A percentile compares a stretch with the other conserved stretches of the same genome.
Conservation (phyloP, 2,113 vertebrate genomes). For the Hippoglossus stenolepis region DNA sequence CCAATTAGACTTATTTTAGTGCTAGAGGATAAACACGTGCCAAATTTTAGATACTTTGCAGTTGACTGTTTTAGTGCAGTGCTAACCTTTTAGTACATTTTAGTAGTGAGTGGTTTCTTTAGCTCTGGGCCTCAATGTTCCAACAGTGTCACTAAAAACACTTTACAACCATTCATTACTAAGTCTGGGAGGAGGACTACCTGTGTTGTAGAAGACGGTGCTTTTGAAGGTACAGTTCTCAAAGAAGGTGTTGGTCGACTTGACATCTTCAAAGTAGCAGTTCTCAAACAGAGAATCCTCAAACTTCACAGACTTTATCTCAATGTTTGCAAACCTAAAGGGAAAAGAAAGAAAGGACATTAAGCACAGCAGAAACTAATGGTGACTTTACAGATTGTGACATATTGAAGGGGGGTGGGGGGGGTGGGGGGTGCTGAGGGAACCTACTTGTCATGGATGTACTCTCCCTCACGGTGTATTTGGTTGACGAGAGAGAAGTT, state of each 20-base stretch:
- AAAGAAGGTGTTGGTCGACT: slow-evolving; percentile 92
- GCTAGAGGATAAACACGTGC: too few species aligned
- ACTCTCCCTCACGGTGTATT: slow-evolving; percentile 91
- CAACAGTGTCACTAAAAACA: background rate
- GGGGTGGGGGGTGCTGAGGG: background rate
- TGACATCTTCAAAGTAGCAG: slow-evolving; percentile 96
- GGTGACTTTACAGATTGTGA: background rate
- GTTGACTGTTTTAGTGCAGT: too few species aligned
- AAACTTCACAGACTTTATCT: slow-evolving; percentile 94
- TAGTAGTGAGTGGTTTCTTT: too few species aligned
- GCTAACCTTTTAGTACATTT: too few species aligned
- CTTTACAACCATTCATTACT: background rate
- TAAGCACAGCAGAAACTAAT: background rate
- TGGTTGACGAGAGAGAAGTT: slow-evolving; percentile 98
- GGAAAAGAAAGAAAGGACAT: slow-evolving; percentile 1
- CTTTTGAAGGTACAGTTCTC: slow-evolving; percentile 95
- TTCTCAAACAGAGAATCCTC: slow-evolving; percentile 92
- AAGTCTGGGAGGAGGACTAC: slow-evolving; percentile 69
- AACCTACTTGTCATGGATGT: slow-evolving; percentile 91
- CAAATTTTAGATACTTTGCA: too few species aligned
- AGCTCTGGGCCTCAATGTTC: background rate
- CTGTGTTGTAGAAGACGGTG: slow-evolving; percentile 94
- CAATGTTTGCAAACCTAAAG: slow-evolving; percentile 91
- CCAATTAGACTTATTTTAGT: too few species aligned
- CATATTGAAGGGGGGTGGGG: rapidly evolving